Evolutionary conservation across 2,888 invertebrate species (phyloP), one percentile per base, ranked within the genome.

Genomic region (Hyposoter didymator): DNA sequence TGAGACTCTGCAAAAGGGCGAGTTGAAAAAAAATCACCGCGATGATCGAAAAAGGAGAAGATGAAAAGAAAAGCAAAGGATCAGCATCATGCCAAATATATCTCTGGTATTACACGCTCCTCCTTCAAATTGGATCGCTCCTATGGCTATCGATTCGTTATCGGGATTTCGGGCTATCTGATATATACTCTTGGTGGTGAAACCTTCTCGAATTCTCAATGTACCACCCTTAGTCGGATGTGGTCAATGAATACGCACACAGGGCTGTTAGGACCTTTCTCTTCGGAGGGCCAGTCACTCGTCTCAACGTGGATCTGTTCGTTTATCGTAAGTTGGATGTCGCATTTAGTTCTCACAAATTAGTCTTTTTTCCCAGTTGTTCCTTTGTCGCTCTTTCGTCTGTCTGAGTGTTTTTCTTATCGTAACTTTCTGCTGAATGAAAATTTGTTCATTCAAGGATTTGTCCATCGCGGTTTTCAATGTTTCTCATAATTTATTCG

Each of bases 71-170:
- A 69, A 82, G 78, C 78, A 39, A 82, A 78, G 64, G 59, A 82
- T 79, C 75, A 70, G 75, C 75, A 66, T 80, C 64, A 28, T 62
- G 52, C 70, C 55, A 67, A 81, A 79, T 72, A 73, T 84, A 75
- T 80, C 64, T 64, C 59, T 49, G 19, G 70, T 52, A 64, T 55
- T 74, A 79, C 35, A 64, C 64, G 49, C 45, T 35, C 55, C 35
- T 64, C 19, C 70, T 66, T 22, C 79, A 84, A 84, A 84, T 80
- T 84, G 84, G 79, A 66, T 80, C 43, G 75, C 52, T 55, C n/a
- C 64, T 70, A 22, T 84, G 43, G 52, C 67, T 64, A 7, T 83
- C 45, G 74, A 75, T 79, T 80, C 79, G 79, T 80, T 84, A 84
- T 80, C 75, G 66, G 64, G 64, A 64, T 75, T 75, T 43, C 22